Percentiles rank a stretch among this genome's conserved stretches.
These are phyloP conservation scores for Montifringilla adamsi DNA, from an alignment of 2,113 vertebrate species.

Conservation along the genomic window DNA sequence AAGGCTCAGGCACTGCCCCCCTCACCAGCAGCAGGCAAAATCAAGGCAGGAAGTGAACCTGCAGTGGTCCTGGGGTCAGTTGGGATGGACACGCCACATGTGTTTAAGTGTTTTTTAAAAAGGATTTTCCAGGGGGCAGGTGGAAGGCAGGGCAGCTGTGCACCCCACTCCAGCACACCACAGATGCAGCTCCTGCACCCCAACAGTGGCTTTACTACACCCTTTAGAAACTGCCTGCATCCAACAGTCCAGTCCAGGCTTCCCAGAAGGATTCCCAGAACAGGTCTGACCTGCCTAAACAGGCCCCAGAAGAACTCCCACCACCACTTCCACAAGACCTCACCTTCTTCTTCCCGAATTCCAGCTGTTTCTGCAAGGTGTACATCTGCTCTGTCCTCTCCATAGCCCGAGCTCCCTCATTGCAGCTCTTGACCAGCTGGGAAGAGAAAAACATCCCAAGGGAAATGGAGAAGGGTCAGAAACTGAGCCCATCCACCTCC, in stretches of 20 bases:
- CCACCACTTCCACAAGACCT: background rate
- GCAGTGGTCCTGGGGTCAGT: accelerated
- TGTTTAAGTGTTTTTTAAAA: accelerated
- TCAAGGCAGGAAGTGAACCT: background rate
- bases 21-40: background rate
- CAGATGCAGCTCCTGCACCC: background rate
- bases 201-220: background rate
- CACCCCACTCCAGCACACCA: background rate
- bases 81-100: accelerated
- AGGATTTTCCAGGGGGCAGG: background rate
- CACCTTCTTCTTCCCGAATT: slow-evolving; percentile 95
- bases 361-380: slow-evolving; percentile 91
- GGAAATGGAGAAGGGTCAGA: accelerated
- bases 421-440: slow-evolving; percentile 89
- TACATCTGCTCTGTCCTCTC: slow-evolving; percentile 94
- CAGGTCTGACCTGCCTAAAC: accelerated
- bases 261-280: background rate
- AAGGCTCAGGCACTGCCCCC: accelerated
- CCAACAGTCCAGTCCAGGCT: background rate
- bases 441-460: background rate
- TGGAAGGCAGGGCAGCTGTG: accelerated
- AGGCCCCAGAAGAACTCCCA: background rate
- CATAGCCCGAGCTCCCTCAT: slow-evolving; percentile 90
- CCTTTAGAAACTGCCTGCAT: background rate
- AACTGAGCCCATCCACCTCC: background rate